phyloP scores from a whole-genome alignment of 1,140 invertebrate species.

The Conus betulinus region DNA sequence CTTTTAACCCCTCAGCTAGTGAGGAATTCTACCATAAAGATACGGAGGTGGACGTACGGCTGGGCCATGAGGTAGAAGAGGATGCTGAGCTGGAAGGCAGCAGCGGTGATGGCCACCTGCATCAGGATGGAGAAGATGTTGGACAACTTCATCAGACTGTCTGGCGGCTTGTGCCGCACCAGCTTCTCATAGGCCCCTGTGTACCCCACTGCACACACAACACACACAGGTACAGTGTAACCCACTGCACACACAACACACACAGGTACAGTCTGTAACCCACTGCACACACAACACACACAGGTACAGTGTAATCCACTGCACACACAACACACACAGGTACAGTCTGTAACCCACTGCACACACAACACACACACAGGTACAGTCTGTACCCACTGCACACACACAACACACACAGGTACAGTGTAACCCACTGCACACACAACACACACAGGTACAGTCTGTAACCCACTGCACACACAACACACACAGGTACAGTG shows the following conservation, averaged over 20 bases:
- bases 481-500: neutral
- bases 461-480: slow-evolving; percentile 51
- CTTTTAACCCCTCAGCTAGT: neutral
- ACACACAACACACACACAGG: neutral
- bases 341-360: neutral
- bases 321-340: neutral
- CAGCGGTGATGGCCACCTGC: slow-evolving; percentile 83
- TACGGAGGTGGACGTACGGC: slow-evolving; percentile 75
- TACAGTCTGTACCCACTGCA: slow-evolving; percentile 78
- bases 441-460: slow-evolving; percentile 52
- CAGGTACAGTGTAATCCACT: slow-evolving; percentile 72
- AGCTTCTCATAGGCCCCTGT: slow-evolving; percentile 81
- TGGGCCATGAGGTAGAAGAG: slow-evolving; percentile 82
- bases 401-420: slow-evolving; percentile 72
- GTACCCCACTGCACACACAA: slow-evolving; percentile 76
- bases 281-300: slow-evolving; percentile 62
- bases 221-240: slow-evolving; percentile 80
- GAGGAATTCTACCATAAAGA: no score
- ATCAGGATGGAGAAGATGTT: slow-evolving; percentile 79
- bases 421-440: slow-evolving; percentile 78
- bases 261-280: slow-evolving; percentile 76
- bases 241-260: slow-evolving; percentile 75
- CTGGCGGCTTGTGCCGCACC: slow-evolving; percentile 82
- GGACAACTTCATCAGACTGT: slow-evolving; percentile 79
- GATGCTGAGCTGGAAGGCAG: slow-evolving; percentile 81